Evolutionary conservation across 2,888 invertebrate genomes (phyloP).

Genomic region (Eulithis testata): DNA sequence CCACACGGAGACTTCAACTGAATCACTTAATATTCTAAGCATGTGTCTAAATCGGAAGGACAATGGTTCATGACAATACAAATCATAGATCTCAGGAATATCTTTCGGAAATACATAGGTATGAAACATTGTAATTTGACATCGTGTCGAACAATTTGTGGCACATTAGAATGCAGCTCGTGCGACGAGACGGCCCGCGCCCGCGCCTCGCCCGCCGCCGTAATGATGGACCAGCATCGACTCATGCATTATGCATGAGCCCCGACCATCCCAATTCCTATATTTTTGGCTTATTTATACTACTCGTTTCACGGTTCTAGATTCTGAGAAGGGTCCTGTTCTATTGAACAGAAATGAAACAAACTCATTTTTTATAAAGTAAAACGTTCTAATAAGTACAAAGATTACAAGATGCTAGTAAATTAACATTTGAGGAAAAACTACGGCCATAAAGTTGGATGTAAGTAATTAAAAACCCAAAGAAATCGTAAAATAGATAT

Average conservation of each 20-base stretch:
- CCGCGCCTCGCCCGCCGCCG: conserved; percentile 55
- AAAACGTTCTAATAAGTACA: neutral
- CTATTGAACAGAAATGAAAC: conserved; percentile 1
- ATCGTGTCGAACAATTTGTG: conserved; percentile 61
- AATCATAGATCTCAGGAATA: conserved; percentile 61
- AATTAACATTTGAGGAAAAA: neutral
- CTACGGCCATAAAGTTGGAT: conserved; percentile 10
- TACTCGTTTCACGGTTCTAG: conserved; percentile 32
- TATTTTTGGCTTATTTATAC: conserved; percentile 57
- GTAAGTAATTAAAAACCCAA: conserved; percentile 28
- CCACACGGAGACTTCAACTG: neutral
- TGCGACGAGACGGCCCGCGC: conserved; percentile 65
- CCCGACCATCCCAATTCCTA: conserved; percentile 64
- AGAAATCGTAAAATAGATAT: conserved; percentile 51
- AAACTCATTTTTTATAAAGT: neutral
- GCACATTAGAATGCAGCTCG: conserved; percentile 80
- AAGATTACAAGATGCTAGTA: neutral
- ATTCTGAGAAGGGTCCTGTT: conserved; percentile 37
- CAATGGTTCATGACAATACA: conserved; percentile 47
- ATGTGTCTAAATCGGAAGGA: conserved; percentile 48
- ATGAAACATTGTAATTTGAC: conserved; percentile 69
- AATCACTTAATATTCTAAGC: conserved; percentile 33
- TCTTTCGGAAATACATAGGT: conserved; percentile 61
- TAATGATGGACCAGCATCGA: conserved; percentile 70
- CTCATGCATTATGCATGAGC: conserved; percentile 76